phyloP scores from a whole-genome alignment of 1,140 invertebrate genomes.

The fruit fly (Drosophila melanogaster) region DNA sequence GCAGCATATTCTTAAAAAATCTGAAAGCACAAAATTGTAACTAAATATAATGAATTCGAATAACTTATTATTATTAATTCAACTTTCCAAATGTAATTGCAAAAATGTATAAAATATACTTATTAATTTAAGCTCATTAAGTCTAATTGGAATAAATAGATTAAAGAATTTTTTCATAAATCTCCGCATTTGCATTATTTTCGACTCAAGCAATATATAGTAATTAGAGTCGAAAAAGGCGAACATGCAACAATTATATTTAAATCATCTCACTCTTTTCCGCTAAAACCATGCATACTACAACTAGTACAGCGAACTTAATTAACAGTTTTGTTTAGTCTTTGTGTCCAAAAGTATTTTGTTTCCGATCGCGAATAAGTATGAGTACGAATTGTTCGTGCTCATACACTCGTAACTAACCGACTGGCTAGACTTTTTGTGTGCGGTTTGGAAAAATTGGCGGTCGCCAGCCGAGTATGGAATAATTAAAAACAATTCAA shows the following conservation, averaged over 20 bases:
- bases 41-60: not conserved
- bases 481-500: slow-evolving; percentile 73
- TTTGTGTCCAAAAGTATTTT: slow-evolving; percentile 35
- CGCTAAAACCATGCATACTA: not conserved
- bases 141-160: slow-evolving; percentile 1
- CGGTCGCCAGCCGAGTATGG: slow-evolving; percentile 36
- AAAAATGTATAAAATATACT: not conserved
- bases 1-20: not conserved
- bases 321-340: slow-evolving; percentile 37
- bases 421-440: slow-evolving; percentile 31
- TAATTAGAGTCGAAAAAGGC: not conserved
- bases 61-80: not conserved
- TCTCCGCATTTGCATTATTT: not conserved
- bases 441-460: slow-evolving; percentile 40
- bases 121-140: not conserved
- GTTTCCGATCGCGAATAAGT: slow-evolving; percentile 19
- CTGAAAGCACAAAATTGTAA: not conserved
- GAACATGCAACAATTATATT: not conserved
- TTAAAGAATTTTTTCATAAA: not conserved
- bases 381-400: slow-evolving; percentile 24
- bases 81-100: slow-evolving; percentile 1
- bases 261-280: not conserved
- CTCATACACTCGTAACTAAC: slow-evolving; percentile 4
- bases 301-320: not conserved
- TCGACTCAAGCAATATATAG: not conserved